Evolutionary conservation across 2,113 vertebrate species (phyloP), one percentile per base, ranked within the genome.

Genomic region (Notothenia coriiceps): DNA sequence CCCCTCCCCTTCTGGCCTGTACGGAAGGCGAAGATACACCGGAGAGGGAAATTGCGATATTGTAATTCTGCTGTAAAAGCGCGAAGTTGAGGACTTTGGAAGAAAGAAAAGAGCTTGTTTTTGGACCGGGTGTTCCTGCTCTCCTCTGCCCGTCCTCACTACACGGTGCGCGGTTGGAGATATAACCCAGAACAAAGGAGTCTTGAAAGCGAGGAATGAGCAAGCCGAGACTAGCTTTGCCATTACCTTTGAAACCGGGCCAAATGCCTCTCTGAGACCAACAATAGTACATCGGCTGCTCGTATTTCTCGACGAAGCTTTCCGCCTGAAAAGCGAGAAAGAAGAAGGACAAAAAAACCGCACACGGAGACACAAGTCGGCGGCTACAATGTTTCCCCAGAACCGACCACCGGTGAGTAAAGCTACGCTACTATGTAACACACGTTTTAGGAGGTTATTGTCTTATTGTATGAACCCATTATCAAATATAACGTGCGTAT

Each of bases 361-460:
- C 17, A 64, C 73, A 52, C 44, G 59, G 86, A 84, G 67, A 86
- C 65, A 65, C 81, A 80, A 85, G 88, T 88, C 87, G 91, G 87
- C 91, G 85, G 84, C 88, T 72, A 90, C 79, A 76, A 97, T 97
- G 97, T 98, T 97, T 90, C 96, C 96, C 2, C 96, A 97, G 88
- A 97, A 97, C 91, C 91, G 97, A 92, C 93, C 96, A 61, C 90
- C 96, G 95, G 97, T 98, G 92, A 96, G 96, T 94, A 82, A 40
- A 35, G 82, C 86, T 66, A 54, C 0, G 8, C 0, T 82, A 44
- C 60, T 68, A 35, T 70, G 62, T 67, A 74, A 6, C 62, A 54
- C 35, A 25, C 46, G 10, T 71, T 80, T 73, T 15, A 55, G 6
- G 10, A 15, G 17, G 12, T n/a, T 69, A 59, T 68, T 55, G 43